Percentiles rank a stretch among this genome's conserved stretches.
These are phyloP conservation scores for Limnodromus scolopaceus DNA, from an alignment of 2,797 vertebrate species.

Conservation along the genomic window DNA sequence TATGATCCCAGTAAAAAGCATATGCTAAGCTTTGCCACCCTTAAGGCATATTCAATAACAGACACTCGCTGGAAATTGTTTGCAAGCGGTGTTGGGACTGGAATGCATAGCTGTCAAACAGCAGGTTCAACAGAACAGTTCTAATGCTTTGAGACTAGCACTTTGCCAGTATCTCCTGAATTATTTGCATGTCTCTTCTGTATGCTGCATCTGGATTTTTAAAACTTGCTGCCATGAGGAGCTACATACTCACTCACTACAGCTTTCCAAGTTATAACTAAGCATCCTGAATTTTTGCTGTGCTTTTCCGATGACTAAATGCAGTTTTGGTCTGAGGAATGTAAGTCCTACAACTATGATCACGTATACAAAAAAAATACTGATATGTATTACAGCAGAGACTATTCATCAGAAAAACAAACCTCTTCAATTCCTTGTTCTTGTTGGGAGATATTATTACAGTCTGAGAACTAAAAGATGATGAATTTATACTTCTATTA, in stretches of 20 bases:
- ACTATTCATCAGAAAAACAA: slow-evolving; percentile 19
- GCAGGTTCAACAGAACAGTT: background rate
- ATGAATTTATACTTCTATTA: background rate
- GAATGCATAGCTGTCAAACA: background rate
- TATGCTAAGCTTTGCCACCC: background rate
- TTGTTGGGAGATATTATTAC: background rate
- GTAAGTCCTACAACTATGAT: background rate
- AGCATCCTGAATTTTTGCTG: background rate
- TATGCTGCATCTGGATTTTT: background rate
- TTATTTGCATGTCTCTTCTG: background rate
- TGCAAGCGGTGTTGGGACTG: background rate
- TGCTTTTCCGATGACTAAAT: background rate
- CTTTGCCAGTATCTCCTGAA: background rate
- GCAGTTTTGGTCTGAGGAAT: background rate
- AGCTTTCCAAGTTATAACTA: background rate
- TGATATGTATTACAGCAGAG: background rate
- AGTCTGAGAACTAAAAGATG: background rate
- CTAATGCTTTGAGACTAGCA: background rate
- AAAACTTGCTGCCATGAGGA: background rate
- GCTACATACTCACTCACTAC: background rate
- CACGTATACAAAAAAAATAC: background rate
- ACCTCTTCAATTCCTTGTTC: background rate
- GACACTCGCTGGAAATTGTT: background rate
- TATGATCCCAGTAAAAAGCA: background rate
- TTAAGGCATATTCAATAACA: background rate